These are phyloP conservation scores for Drosophila atroscutellata DNA, from an alignment of 2,888 invertebrate species.

Conservation along the genomic window DNA sequence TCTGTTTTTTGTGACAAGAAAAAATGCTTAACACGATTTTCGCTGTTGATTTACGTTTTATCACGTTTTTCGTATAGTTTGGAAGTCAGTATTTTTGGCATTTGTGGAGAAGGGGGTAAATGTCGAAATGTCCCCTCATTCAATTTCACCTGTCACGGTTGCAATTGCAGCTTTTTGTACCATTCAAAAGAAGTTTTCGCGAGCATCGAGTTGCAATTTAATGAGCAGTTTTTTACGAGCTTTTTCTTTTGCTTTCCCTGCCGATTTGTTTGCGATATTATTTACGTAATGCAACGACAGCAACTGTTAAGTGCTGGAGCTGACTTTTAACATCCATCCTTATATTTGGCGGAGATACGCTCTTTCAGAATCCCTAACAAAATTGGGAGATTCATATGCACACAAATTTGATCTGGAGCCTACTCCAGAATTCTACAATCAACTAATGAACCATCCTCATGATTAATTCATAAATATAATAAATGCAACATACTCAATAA, in stretches of 20 bases:
- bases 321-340: neutral
- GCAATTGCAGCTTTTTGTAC: conserved; percentile 60
- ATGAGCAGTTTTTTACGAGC: conserved; percentile 61
- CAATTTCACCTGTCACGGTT: conserved; percentile 59
- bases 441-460: neutral
- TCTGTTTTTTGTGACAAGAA: conserved; percentile 47
- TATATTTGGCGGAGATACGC: neutral
- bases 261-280: conserved; percentile 50
- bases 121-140: conserved; percentile 27
- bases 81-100: conserved; percentile 31
- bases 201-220: conserved; percentile 57
- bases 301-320: conserved; percentile 2
- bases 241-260: conserved; percentile 14
- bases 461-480: neutral
- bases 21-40: conserved; percentile 78
- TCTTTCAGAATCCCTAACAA: conserved; percentile 8
- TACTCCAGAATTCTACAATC: neutral
- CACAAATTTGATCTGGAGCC: neutral
- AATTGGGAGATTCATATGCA: no score
- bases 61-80: conserved; percentile 73
- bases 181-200: conserved; percentile 51
- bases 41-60: conserved; percentile 80
- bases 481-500: neutral
- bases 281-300: conserved; percentile 31
- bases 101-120: conserved; percentile 5